Evolutionary conservation across 2,888 invertebrate genomes (phyloP).

Genomic region (Notocelia uddmanniana): DNA sequence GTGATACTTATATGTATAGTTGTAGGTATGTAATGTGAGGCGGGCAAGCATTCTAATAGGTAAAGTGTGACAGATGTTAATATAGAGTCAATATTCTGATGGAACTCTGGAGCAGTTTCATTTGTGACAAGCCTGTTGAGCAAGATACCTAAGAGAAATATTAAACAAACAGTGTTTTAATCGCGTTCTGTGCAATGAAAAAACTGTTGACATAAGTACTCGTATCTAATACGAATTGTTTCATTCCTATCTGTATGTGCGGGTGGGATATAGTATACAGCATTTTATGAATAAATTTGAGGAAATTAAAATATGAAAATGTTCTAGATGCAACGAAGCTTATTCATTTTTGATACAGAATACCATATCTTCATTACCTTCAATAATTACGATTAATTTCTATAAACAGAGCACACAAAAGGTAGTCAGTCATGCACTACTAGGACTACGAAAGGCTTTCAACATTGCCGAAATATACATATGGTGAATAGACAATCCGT

Average conservation of each 20-base stretch:
- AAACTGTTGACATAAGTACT: no score
- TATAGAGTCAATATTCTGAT: not conserved
- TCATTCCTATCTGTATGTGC: no score
- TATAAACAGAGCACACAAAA: not conserved
- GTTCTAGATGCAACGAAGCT: no score
- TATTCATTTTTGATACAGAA: no score
- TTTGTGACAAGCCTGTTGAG: not conserved
- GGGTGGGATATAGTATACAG: no score
- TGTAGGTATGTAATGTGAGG: not conserved
- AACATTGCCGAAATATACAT: conserved; percentile 16
- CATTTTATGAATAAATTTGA: no score
- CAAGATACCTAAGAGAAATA: not conserved
- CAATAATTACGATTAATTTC: not conserved
- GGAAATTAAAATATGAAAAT: no score
- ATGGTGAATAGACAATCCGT: conserved; percentile 1
- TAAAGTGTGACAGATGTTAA: not conserved
- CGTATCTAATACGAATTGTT: no score
- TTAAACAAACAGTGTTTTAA: no score
- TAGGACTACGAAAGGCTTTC: not conserved
- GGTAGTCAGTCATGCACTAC: no score
- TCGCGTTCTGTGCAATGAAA: no score
- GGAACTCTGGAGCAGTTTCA: not conserved
- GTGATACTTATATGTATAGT: not conserved
- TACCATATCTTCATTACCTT: no score
- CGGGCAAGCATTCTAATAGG: not conserved